A percentile compares a stretch with the other conserved stretches of the same genome.
These are phyloP conservation scores for Axis porcinus DNA, from an alignment of 2,113 vertebrate genomes.

Conservation along the genomic window DNA sequence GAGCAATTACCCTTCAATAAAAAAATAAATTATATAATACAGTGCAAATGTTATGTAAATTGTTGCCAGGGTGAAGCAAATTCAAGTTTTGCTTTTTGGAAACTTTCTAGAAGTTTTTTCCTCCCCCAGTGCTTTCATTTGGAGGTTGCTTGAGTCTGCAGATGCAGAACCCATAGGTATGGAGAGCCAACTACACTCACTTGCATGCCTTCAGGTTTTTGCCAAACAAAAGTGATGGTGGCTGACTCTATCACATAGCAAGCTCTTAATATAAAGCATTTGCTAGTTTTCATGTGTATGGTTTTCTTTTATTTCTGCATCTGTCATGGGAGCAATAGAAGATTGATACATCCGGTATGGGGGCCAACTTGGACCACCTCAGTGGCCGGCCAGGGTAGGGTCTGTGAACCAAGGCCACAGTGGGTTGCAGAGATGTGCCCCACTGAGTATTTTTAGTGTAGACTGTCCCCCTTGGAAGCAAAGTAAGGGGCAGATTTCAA, in stretches of 20 bases:
- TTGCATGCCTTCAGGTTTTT: not conserved
- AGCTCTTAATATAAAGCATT: not conserved
- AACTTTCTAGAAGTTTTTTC: not conserved
- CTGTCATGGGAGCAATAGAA: not conserved
- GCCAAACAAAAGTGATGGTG: not conserved
- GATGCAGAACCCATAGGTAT: not conserved
- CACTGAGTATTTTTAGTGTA: not conserved
- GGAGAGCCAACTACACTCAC: not conserved
- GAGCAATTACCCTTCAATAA: not conserved
- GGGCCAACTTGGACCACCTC: not conserved
- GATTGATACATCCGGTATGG: not conserved
- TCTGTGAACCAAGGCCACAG: not conserved
- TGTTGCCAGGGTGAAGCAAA: not conserved
- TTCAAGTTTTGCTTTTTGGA: not conserved
- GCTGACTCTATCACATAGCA: not conserved
- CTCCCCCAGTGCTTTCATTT: not conserved
- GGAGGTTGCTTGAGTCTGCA: not conserved
- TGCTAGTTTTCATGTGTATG: not conserved
- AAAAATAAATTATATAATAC: not conserved
- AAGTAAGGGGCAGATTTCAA: not conserved
- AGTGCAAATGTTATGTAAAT: not conserved
- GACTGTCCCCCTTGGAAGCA: not conserved
- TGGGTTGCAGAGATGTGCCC: not conserved
- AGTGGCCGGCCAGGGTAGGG: rapidly evolving
- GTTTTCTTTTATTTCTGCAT: not conserved